phyloP scores from a whole-genome alignment of 2,888 invertebrate species.

The Sphaeridia pumilis region DNA sequence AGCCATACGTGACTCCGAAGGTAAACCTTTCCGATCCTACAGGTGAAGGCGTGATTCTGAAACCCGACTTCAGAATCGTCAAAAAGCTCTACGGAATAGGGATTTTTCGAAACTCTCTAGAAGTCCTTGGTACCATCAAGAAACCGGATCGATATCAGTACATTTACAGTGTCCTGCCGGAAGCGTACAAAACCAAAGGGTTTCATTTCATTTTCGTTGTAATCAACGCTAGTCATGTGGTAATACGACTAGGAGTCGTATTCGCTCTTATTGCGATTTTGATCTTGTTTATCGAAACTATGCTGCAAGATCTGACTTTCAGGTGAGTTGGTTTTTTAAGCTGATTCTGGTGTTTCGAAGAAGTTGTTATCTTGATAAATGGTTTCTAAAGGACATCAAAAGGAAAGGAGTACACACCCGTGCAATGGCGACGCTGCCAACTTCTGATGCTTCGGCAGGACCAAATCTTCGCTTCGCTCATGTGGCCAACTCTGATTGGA shows the following conservation, averaged over 20 bases:
- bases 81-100: not conserved
- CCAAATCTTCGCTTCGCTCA: too few species aligned
- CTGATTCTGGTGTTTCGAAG: too few species aligned
- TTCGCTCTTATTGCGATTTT: not conserved
- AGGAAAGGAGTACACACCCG: too few species aligned
- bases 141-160: not conserved
- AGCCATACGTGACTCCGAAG: not conserved
- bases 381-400: too few species aligned
- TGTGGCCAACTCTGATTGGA: too few species aligned
- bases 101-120: not conserved
- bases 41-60: not conserved
- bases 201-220: not conserved
- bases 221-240: not conserved
- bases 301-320: not conserved
- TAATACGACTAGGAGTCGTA: not conserved
- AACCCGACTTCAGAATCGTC: not conserved
- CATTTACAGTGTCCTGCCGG: not conserved
- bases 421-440: too few species aligned
- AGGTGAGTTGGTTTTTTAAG: too few species aligned
- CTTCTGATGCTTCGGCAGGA: too few species aligned
- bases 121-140: not conserved
- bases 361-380: too few species aligned
- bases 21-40: not conserved
- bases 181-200: not conserved
- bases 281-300: not conserved